These are phyloP conservation scores for Crenuchus spilurus DNA, from an alignment of 2,797 vertebrate species.

Conservation along the genomic window DNA sequence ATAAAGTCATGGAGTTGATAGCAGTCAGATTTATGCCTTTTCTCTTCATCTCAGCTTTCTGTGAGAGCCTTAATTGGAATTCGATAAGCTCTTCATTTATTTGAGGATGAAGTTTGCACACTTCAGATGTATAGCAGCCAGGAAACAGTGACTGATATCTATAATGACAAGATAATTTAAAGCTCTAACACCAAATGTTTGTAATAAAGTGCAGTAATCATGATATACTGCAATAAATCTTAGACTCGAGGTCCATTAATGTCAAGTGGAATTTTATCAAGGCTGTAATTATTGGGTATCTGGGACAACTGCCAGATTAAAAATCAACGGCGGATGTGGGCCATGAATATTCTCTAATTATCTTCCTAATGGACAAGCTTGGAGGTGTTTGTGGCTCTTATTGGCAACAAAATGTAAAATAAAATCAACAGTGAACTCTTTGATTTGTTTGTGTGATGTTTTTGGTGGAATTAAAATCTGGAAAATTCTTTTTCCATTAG, in stretches of 20 bases:
- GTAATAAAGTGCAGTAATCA: constrained; percentile 51
- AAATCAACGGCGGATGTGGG: constrained; percentile 49
- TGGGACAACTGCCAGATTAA: constrained; percentile 53
- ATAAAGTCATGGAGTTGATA: background rate
- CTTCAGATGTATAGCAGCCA: background rate
- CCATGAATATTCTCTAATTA: constrained; percentile 27
- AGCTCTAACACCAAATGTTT: constrained; percentile 51
- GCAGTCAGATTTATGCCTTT: constrained; percentile 1
- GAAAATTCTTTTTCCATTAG: too few species aligned
- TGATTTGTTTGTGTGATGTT: background rate
- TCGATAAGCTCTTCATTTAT: constrained; percentile 34
- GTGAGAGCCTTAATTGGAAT: background rate
- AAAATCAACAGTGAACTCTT: background rate
- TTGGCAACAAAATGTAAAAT: constrained; percentile 2
- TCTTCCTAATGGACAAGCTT: background rate
- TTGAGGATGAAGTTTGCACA: constrained; percentile 3
- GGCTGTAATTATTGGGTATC: constrained; percentile 51
- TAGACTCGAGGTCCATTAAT: constrained; percentile 54
- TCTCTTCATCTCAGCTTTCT: background rate
- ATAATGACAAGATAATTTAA: constrained; percentile 45
- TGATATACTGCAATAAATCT: constrained; percentile 51
- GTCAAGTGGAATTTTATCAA: constrained; percentile 52
- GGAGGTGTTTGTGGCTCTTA: background rate
- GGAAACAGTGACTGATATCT: constrained; percentile 45
- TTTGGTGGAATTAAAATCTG: background rate